Conservation (phyloP, 2,113 vertebrate species). For the Gavia stellata region DNA sequence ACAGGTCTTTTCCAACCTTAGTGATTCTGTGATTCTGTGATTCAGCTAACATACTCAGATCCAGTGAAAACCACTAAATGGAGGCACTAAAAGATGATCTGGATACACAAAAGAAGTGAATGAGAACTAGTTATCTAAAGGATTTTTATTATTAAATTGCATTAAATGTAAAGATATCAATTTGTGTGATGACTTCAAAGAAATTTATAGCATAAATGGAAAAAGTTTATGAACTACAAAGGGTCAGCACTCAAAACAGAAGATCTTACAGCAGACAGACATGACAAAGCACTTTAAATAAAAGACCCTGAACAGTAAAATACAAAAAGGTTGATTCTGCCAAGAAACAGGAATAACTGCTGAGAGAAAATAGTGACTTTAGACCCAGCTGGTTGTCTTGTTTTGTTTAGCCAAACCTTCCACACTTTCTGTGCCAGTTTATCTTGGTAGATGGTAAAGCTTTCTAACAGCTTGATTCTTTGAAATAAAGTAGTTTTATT, state of each 20-base stretch:
- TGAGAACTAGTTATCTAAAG: not conserved
- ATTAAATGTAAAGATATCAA: not conserved
- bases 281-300: not conserved
- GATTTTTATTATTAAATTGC: not conserved
- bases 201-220: not conserved
- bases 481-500: not conserved
- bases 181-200: not conserved
- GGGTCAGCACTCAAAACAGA: not conserved
- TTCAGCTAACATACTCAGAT: not conserved
- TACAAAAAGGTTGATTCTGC: not conserved
- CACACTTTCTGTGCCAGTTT: not conserved
- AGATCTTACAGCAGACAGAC: not conserved
- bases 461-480: not conserved
- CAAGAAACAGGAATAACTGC: not conserved
- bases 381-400: not conserved
- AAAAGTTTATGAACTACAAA: not conserved
- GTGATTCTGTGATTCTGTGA: too few species aligned
- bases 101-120: not conserved
- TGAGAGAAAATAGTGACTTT: not conserved
- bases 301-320: not conserved
- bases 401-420: not conserved
- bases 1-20: too few species aligned
- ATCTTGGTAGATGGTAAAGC: not conserved
- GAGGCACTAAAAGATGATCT: not conserved
- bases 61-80: not conserved